phyloP scores from a whole-genome alignment of 2,113 vertebrate genomes.

The Manacus vitellinus region DNA sequence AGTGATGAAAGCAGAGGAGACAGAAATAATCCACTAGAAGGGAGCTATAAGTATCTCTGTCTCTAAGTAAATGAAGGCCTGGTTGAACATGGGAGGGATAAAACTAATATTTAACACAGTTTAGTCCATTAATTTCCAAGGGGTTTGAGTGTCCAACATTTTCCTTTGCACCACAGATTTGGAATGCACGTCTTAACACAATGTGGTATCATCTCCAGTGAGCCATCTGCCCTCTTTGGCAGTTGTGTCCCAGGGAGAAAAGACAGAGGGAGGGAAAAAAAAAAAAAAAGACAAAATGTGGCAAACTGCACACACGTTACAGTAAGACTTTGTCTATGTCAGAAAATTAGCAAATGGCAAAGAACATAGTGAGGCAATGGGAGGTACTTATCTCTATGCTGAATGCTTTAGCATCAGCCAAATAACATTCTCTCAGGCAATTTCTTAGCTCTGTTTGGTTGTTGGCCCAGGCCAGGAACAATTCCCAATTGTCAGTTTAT shows the following conservation, averaged over 20 bases:
- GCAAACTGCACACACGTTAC: neutral
- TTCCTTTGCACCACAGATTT: neutral
- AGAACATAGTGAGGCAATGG: accelerated
- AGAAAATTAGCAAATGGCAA: neutral
- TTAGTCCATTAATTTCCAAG: neutral
- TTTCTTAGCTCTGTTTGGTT: neutral
- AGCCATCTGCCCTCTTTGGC: neutral
- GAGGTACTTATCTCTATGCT: neutral
- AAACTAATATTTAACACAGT: neutral
- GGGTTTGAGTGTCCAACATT: neutral
- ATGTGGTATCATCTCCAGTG: neutral
- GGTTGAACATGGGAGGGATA: neutral
- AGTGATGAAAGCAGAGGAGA: conserved; percentile 37
- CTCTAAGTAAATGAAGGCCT: conserved; percentile 5
- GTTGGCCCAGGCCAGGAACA: neutral
- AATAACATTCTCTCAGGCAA: neutral
- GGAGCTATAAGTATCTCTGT: conserved; percentile 23
- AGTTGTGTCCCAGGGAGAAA: neutral
- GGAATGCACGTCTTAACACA: neutral
- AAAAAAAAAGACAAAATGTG: neutral
- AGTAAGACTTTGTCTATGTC: neutral
- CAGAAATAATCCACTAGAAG: conserved; percentile 33
- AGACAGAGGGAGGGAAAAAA: neutral
- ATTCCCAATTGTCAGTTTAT: neutral
- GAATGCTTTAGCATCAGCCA: neutral